These are phyloP conservation scores for Toxotes chatareus DNA, from an alignment of 2,113 vertebrate genomes.

Conservation along the genomic window DNA sequence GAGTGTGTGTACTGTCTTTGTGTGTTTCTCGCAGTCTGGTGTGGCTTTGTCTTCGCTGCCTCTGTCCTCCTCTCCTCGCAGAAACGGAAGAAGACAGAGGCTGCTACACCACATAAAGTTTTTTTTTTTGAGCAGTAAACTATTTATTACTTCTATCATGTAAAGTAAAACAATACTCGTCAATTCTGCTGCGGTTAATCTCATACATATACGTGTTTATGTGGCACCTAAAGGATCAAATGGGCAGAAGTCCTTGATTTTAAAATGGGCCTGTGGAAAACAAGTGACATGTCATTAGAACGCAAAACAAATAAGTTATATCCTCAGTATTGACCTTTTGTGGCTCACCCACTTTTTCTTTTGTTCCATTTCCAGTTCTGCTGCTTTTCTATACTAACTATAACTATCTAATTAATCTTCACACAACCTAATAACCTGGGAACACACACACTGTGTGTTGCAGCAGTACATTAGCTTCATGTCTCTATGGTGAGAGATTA, in stretches of 20 bases:
- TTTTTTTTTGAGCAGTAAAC: background rate
- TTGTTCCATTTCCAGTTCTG: background rate
- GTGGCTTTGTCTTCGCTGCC: slow-evolving; percentile 16
- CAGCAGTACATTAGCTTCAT: background rate
- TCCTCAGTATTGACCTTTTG: background rate
- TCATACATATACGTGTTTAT: background rate
- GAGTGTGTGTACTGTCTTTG: background rate
- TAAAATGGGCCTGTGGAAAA: background rate
- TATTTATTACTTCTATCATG: background rate
- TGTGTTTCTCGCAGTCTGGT: background rate
- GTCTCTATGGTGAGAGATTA: background rate
- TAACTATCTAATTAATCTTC: background rate
- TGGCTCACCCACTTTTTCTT: background rate
- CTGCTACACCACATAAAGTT: background rate
- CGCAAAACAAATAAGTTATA: background rate
- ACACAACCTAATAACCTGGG: background rate
- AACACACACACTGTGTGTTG: background rate
- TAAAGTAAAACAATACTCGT: background rate
- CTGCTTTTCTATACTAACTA: background rate
- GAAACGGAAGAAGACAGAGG: background rate
- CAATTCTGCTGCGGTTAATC: background rate
- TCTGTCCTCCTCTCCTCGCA: background rate
- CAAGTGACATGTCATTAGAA: background rate
- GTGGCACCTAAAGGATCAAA: slow-evolving; percentile 7
- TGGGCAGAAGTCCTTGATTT: background rate